A percentile compares a stretch with the other conserved stretches of the same genome.
Conservation (phyloP, 2,113 vertebrate species). For the Nothocercus nigrocapillus region DNA sequence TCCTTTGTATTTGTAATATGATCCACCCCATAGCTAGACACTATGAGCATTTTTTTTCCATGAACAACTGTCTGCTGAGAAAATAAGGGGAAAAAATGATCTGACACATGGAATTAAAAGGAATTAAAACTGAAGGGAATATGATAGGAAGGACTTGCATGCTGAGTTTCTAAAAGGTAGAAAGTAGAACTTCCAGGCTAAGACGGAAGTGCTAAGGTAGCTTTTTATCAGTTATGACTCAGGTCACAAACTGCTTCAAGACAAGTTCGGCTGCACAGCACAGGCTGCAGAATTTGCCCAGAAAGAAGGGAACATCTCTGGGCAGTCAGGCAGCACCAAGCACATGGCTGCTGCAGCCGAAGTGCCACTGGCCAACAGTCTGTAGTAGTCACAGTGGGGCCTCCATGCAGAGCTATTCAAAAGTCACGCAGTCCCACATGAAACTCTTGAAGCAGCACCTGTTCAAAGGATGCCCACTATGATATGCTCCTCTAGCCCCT, state of each 20-base stretch:
- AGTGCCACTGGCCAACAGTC: background rate
- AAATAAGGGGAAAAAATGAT: conserved; percentile 28
- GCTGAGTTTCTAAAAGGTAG: background rate
- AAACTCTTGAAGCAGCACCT: background rate
- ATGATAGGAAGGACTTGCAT: background rate
- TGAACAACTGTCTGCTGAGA: conserved; percentile 39
- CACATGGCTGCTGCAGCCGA: background rate
- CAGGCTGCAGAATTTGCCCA: background rate
- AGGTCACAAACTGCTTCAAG: background rate
- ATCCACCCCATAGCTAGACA: conserved; percentile 30
- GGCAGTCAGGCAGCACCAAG: background rate
- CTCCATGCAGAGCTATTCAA: background rate
- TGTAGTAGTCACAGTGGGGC: too few species aligned
- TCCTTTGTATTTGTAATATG: background rate
- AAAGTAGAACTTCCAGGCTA: background rate
- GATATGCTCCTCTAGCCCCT: background rate
- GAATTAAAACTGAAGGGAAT: background rate
- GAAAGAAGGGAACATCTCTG: background rate
- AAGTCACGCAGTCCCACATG: background rate
- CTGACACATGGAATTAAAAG: conserved; percentile 24
- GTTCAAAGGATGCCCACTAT: background rate
- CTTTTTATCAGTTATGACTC: background rate
- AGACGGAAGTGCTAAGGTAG: background rate
- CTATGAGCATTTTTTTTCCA: conserved; percentile 6
- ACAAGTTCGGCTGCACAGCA: background rate